These are phyloP conservation scores for Myotis daubentonii DNA, from an alignment of 2,797 vertebrate genomes.

Conservation along the genomic window DNA sequence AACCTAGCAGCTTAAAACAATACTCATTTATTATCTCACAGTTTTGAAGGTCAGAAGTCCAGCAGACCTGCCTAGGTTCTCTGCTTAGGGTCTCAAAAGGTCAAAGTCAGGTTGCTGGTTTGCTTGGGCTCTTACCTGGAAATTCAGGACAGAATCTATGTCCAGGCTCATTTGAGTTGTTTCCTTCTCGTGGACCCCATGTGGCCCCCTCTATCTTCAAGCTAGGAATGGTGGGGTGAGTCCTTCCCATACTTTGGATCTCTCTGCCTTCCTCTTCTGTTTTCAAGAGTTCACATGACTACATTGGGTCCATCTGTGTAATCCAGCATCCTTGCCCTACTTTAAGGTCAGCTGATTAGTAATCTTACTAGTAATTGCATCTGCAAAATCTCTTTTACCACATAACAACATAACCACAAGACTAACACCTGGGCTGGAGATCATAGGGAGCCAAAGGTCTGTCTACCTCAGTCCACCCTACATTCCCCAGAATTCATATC, in stretches of 20 bases:
- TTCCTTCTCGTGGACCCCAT: not conserved
- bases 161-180: not conserved
- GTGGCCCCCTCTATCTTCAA: not conserved
- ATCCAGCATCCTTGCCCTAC: not conserved
- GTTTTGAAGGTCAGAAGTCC: not conserved
- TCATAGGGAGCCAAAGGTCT: not conserved
- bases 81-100: not conserved
- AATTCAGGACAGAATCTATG: not conserved
- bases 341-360: slow-evolving; percentile 13
- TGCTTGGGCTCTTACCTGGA: not conserved
- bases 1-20: not conserved
- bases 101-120: not conserved
- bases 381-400: not conserved
- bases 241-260: not conserved
- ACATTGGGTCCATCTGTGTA: not conserved
- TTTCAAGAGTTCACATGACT: not conserved
- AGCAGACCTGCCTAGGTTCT: not conserved
- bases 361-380: not conserved
- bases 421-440: not conserved
- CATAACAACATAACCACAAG: not conserved
- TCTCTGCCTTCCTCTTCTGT: not conserved
- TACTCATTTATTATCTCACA: not conserved
- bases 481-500: not conserved
- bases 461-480: not conserved
- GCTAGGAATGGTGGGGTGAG: not conserved